Evolutionary conservation across 2,797 vertebrate species (phyloP).

Genomic region (Pangasius macronema): DNA sequence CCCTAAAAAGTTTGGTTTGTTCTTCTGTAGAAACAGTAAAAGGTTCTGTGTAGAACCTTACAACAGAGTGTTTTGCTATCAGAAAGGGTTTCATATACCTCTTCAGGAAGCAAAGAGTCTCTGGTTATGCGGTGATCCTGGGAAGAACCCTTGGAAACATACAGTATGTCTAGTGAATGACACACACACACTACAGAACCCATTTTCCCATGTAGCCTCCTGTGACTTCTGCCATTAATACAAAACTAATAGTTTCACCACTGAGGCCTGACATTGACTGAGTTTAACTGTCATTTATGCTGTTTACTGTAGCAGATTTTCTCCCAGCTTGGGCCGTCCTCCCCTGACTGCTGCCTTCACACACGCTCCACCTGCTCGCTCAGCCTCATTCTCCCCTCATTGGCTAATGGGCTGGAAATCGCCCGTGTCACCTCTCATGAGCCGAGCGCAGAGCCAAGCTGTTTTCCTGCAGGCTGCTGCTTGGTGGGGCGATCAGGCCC

Average conservation of each 20-base stretch:
- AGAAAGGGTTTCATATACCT: not conserved
- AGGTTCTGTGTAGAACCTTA: not conserved
- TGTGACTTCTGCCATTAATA: slow-evolving; percentile 7
- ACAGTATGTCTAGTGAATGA: not conserved
- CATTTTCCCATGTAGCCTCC: not conserved
- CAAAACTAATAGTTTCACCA: slow-evolving; percentile 18
- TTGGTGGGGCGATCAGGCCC: slow-evolving; percentile 4
- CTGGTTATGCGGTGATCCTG: not conserved
- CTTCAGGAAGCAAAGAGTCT: not conserved
- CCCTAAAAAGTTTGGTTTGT: not conserved
- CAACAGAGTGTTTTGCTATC: not conserved
- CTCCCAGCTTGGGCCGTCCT: slow-evolving; percentile 22
- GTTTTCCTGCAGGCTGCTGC: slow-evolving; percentile 27
- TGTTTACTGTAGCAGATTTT: slow-evolving; percentile 42
- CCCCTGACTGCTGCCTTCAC: slow-evolving; percentile 14
- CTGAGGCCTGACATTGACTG: slow-evolving; percentile 24
- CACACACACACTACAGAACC: not conserved
- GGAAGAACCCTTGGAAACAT: not conserved
- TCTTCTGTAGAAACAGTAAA: not conserved
- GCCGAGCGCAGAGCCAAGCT: slow-evolving; percentile 30
- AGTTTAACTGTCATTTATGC: slow-evolving; percentile 33
- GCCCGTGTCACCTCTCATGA: slow-evolving; percentile 35
- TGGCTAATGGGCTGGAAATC: slow-evolving; percentile 42
- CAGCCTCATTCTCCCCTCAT: slow-evolving; percentile 28
- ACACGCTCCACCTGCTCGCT: slow-evolving; percentile 12